Evolutionary conservation across 2,888 invertebrate genomes (phyloP), one percentile per base, ranked within the genome.

Genomic region (Aethes cnicana): DNA sequence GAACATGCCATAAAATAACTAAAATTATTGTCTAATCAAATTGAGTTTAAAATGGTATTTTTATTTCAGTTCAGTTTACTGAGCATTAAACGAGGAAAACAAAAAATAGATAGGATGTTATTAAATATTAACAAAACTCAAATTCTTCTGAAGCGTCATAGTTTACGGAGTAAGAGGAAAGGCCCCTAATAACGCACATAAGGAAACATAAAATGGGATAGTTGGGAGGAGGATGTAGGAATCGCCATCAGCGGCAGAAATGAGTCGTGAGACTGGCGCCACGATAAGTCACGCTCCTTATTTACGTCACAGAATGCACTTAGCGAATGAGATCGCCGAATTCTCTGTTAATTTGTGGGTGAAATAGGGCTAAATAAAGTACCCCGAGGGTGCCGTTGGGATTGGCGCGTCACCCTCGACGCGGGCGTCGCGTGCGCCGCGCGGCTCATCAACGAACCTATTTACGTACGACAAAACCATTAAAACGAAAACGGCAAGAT

Each of bases 301-400:
- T 69, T 71, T 62, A 68, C 63, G 64, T 68, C 65, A 57, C 55
- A 54, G 59, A 59, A 69, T 74, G 77, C 73, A 74, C 73, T 76
- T 71, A 65, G 66, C 66, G 68, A 70, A 76, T 72, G 66, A 72
- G 68, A 69, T 66, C 56, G 55, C 58, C 49, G 57, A 64, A 61
- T 59, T 53, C 53, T 44, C 32, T 32, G 56, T 61, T 66, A 63
- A 70, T 66, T 66, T 67, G 58, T 62, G 62, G 53, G 55, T 56
- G 54, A 64, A 64, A 68, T 65, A 23, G 39, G 20, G 28, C 41
- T 11, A 28, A 20, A 48, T 26, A 53, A 48, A 36, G 41, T 30
- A 25, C 12, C 21, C 23, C 20, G 11, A 30, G 21, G 47, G 42
- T 36, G 30, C 30, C n/a, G n/a, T 36, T 23, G 36, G 32, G 17